Conservation (phyloP, 2,888 invertebrate genomes). For the Hirtodrosophila duncani region DNA sequence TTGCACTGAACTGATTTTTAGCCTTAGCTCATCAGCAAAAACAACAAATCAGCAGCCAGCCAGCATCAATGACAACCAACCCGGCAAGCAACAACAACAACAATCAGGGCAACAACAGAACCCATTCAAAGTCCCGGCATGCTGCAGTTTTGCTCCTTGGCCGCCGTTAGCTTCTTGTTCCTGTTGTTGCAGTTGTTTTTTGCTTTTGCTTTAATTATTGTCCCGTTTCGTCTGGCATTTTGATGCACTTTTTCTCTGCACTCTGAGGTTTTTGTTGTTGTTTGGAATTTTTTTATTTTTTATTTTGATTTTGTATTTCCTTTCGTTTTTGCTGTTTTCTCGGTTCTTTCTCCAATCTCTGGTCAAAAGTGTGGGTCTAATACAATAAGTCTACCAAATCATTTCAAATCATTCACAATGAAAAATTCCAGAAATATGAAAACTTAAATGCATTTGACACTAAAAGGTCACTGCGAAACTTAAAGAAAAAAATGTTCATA, state of each 20-base stretch:
- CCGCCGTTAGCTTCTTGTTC: conserved; percentile 19
- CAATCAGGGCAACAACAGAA: too few relatives aligned
- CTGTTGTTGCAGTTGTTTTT: conserved; percentile 18
- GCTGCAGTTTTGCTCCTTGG: conserved; percentile 37
- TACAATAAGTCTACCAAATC: conserved; percentile 24
- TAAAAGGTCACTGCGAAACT: too few relatives aligned
- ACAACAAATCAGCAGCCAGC: conserved; percentile 43
- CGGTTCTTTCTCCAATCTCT: conserved; percentile 12
- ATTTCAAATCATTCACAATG: conserved; percentile 36
- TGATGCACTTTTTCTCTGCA: conserved; percentile 38
- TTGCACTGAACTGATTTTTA: conserved; percentile 51
- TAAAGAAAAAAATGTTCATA: too few relatives aligned
- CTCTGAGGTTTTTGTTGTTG: conserved; percentile 16
- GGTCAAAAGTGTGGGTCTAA: conserved; percentile 10
- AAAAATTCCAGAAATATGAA: too few relatives aligned
- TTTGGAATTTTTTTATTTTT: conserved; percentile 8
- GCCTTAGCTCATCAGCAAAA: conserved; percentile 54
- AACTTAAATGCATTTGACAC: too few relatives aligned
- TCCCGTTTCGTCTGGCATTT: conserved; percentile 63
- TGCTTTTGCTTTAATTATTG: conserved; percentile 65
- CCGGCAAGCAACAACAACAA: conserved; percentile 35
- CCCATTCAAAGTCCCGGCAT: conserved; percentile 39
- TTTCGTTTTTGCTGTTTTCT: conserved; percentile 33
- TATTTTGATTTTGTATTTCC: conserved; percentile 28
- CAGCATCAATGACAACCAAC: conserved; percentile 59